A percentile compares a stretch with the other conserved stretches of the same genome.
phyloP scores from a whole-genome alignment of 2,797 vertebrate species.

The Rhodeus uyekii region DNA sequence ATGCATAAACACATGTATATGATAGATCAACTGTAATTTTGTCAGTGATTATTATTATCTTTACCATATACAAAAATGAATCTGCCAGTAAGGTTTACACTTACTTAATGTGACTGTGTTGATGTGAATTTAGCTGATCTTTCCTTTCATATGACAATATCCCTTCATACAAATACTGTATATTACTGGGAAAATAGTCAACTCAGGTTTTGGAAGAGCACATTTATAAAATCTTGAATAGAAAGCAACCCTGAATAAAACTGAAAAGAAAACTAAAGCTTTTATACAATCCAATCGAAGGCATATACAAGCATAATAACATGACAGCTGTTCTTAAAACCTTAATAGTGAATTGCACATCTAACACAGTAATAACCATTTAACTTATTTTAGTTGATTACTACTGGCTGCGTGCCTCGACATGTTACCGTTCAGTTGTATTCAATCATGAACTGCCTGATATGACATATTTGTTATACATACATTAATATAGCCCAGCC shows the following conservation, averaged over 20 bases:
- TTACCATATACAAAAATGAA: background rate
- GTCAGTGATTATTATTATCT: background rate
- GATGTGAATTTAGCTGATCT: background rate
- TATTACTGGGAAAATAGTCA: background rate
- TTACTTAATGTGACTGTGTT: background rate
- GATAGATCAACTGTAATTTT: background rate
- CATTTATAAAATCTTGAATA: background rate
- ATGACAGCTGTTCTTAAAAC: background rate
- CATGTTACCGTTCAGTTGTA: background rate
- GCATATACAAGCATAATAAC: background rate
- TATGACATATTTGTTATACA: background rate
- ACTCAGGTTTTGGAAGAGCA: background rate
- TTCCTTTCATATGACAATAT: background rate
- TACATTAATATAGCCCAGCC: background rate
- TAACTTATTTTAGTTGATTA: constrained; percentile 19
- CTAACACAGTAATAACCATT: constrained; percentile 5
- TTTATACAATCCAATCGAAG: background rate
- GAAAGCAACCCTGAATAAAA: background rate
- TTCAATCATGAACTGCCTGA: background rate
- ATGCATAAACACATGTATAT: constrained; percentile 17
- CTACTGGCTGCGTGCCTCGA: constrained; percentile 9
- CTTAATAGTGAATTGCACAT: background rate
- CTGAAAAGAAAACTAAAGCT: background rate
- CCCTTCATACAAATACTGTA: background rate
- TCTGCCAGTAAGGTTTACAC: background rate